Base-by-base conservation (phyloP, 2,888 invertebrate genomes). In the Spatulosminthurus flaviceps region DNA sequence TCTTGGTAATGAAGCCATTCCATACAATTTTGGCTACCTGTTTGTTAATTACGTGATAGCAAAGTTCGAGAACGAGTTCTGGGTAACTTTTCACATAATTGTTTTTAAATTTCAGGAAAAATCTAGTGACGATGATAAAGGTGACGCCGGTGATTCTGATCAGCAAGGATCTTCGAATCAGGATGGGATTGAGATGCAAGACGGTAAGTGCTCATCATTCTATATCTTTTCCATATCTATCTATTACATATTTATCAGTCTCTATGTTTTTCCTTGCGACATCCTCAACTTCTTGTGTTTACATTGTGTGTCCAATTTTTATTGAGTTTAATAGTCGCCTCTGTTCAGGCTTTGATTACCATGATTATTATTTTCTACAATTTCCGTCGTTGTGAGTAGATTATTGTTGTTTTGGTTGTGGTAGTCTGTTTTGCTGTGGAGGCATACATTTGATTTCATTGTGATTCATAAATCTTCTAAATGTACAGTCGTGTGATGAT, bases 111-210 rank as follows among this genome's bases (percentile, higher is more conserved):
- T 79, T 11, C 43, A 84, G 85, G 84, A 84, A 77, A 85, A 85
- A 80, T 84, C 85, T 78, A 82, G 84, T 79, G 85, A 85, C 82
- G 85, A 84, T 71, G 83, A 82, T 41, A 84, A 83, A 71, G 81
- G 80, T 60, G 83, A 82, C 34, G 74, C 74, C 26, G 82, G 80
- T 70, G 84, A 85, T 79, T 82, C 82, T 67, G 84, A 84, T 79
- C 83, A 82, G 51, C 82, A 84, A 78, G 81, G 83, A 64, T 80
- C 81, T 64, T 81, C 82, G 42, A 85, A 82, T 76, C 77, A 79
- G 61, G 84, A 84, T 73, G 85, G 84, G 67, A 77, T 85, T 60
- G 85, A 85, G 78, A 82, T 84, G 75, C 80, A 82, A 78, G 85
- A 85, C 83, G 85, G 85, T 84, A 84, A 83, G 85, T 80, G 60